Evolutionary conservation across 2,888 invertebrate genomes (phyloP).

Genomic region (Acanthosepion esculentum): DNA sequence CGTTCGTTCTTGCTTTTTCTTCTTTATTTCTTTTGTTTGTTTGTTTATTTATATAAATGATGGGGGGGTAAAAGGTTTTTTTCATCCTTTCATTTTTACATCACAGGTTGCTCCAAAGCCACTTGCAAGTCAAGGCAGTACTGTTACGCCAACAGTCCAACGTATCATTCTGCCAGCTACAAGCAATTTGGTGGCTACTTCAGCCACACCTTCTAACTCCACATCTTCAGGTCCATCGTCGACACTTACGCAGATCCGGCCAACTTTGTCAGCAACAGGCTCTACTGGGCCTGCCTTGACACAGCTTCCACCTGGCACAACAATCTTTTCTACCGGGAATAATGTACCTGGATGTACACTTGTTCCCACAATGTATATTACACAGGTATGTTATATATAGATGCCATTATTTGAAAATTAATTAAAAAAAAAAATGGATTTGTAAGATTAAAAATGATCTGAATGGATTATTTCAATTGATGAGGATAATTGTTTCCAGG

Average conservation of each 20-base stretch:
- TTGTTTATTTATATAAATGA: not conserved
- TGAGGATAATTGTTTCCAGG: not conserved
- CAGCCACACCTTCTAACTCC: constrained; percentile 45
- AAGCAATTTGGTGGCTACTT: constrained; percentile 55
- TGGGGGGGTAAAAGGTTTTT: not conserved
- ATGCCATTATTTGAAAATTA: not conserved
- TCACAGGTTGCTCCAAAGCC: constrained; percentile 49
- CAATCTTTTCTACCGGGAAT: constrained; percentile 69
- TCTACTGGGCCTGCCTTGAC: constrained; percentile 54
- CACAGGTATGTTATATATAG: constrained; percentile 65
- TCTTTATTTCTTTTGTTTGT: no score
- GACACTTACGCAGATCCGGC: constrained; percentile 67
- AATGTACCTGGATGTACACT: constrained; percentile 77
- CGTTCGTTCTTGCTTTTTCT: no score
- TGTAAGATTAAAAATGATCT: no score
- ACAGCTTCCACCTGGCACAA: constrained; percentile 66
- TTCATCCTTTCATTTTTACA: not conserved
- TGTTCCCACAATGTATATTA: constrained; percentile 79
- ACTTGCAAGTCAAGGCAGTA: constrained; percentile 45
- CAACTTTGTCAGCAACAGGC: constrained; percentile 70
- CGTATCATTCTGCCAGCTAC: constrained; percentile 72
- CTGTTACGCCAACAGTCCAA: constrained; percentile 58
- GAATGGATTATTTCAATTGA: no score
- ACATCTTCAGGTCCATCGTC: constrained; percentile 50
- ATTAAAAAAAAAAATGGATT: no score